These are phyloP conservation scores for Gouania willdenowi DNA, from an alignment of 2,797 vertebrate species.

Conservation along the genomic window DNA sequence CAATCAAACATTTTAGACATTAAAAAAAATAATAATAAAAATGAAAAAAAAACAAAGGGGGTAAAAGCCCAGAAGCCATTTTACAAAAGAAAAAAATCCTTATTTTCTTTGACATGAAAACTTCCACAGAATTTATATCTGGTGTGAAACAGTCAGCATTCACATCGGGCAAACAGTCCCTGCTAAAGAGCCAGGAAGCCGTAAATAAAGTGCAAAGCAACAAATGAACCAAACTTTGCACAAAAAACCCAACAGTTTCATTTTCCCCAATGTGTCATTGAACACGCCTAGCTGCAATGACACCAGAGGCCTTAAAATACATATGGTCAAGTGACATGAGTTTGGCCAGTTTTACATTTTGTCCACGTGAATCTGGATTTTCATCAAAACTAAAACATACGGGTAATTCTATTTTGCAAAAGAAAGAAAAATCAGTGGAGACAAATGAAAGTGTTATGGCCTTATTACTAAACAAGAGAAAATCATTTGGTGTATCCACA, in stretches of 20 bases:
- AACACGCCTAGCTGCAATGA: conserved; percentile 46
- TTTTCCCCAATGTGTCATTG: conserved; percentile 37
- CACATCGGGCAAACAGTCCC: conserved; percentile 71
- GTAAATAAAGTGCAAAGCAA: conserved; percentile 76
- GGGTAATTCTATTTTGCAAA: too few species aligned
- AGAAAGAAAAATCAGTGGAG: too few species aligned
- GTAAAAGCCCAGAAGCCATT: conserved; percentile 52
- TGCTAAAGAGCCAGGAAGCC: conserved; percentile 62
- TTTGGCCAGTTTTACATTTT: too few species aligned
- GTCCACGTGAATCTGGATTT: too few species aligned
- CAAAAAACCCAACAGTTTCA: conserved; percentile 19
- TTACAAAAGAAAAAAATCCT: conserved; percentile 64
- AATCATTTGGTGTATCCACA: too few species aligned
- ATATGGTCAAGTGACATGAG: too few species aligned
- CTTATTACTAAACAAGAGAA: too few species aligned
- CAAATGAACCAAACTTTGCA: conserved; percentile 62
- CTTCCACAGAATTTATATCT: conserved; percentile 54
- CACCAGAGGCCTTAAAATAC: conserved; percentile 28
- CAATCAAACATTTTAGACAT: conserved; percentile 55
- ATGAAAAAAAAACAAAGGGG: conserved; percentile 38
- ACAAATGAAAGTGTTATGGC: too few species aligned
- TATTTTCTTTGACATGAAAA: conserved; percentile 65
- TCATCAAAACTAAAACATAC: too few species aligned
- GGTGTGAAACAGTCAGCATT: conserved; percentile 75
- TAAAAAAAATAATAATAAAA: conserved; percentile 1